Percentiles rank a stretch among this genome's conserved stretches.
Conservation (phyloP, 2,888 invertebrate genomes). For the Acleris literana region DNA sequence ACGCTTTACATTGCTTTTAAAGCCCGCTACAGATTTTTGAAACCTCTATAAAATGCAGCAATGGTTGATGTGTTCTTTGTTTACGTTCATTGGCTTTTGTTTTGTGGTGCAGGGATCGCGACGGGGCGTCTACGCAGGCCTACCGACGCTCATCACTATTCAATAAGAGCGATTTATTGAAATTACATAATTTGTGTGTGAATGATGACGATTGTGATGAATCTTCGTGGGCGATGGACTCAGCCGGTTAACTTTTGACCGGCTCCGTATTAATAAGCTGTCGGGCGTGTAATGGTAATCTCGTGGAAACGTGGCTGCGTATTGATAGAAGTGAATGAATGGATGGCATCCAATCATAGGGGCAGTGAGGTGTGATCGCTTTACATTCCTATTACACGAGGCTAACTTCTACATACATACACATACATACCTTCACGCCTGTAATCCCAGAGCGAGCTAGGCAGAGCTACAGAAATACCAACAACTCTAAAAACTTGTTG, state of each 20-base stretch:
- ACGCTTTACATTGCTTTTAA: conserved; percentile 46
- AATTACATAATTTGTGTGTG: conserved; percentile 84
- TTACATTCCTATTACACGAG: neutral
- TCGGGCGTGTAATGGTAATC: conserved; percentile 58
- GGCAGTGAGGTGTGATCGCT: neutral
- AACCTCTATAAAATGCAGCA: conserved; percentile 37
- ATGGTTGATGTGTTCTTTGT: conserved; percentile 42
- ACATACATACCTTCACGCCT: too few relatives aligned
- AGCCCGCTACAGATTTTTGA: conserved; percentile 1
- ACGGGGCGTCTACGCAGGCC: conserved; percentile 72
- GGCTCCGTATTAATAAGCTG: conserved; percentile 78
- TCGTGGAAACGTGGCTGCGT: conserved; percentile 70
- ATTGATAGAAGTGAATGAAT: conserved; percentile 57
- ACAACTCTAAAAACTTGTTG: too few relatives aligned
- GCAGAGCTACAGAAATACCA: too few relatives aligned
- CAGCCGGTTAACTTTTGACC: conserved; percentile 84
- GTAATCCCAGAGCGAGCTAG: too few relatives aligned
- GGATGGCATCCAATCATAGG: conserved; percentile 29
- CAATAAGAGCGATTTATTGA: conserved; percentile 83
- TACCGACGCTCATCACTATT: conserved; percentile 83
- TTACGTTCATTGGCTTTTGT: conserved; percentile 46
- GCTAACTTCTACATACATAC: too few relatives aligned
- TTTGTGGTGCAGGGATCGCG: conserved; percentile 51
- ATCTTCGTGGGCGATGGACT: conserved; percentile 82
- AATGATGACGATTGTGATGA: conserved; percentile 84